Evolutionary conservation across 37 sponge, comb jelly and placozoan genomes (phyloP), one percentile per base, ranked within the genome.

Genomic region (Theonella swinhoei): DNA sequence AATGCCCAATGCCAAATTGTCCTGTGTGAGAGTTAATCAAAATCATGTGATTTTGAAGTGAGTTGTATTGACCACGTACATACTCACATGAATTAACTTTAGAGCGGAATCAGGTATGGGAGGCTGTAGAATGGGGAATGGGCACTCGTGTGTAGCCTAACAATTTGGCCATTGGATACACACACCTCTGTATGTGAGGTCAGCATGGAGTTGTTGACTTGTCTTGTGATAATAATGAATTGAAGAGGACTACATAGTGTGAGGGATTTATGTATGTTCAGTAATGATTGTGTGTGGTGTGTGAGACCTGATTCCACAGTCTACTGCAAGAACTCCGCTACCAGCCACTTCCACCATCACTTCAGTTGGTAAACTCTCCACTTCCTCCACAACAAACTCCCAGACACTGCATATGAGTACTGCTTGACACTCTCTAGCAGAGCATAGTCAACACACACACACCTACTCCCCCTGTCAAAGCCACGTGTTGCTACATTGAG

Each of bases 251-350:
- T 68, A 4, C 5, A 68, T 1, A 33, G 26, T 63, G 11, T 58
- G n/a, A n/a, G n/a, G n/a, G n/a, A n/a, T n/a, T n/a, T n/a, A n/a
- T n/a, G n/a, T n/a, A n/a, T n/a, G n/a, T n/a, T n/a, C n/a, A n/a
- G n/a, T n/a, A n/a, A n/a, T n/a, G n/a, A n/a, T n/a, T n/a, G n/a
- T n/a, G n/a, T n/a, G n/a, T n/a, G n/a, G n/a, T n/a, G n/a, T n/a
- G n/a, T n/a, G n/a, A 5, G 8, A 72, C 73, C 73, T 72, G 40
- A 72, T 25, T 8, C 73, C 42, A 72, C 73, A 72, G 73, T 39
- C 73, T 23, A 72, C 24, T 39, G 39, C 35, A 25, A 72, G n/a
- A 17, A 37, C 40, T 11, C 40, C 40, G 24, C 42, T 72, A n/a
- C 73, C 40, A 3, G 42, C 22, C 9, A 72, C 42, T 8, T 72